Conservation (phyloP, 2,888 invertebrate species). For the Drosophila ustulata region DNA sequence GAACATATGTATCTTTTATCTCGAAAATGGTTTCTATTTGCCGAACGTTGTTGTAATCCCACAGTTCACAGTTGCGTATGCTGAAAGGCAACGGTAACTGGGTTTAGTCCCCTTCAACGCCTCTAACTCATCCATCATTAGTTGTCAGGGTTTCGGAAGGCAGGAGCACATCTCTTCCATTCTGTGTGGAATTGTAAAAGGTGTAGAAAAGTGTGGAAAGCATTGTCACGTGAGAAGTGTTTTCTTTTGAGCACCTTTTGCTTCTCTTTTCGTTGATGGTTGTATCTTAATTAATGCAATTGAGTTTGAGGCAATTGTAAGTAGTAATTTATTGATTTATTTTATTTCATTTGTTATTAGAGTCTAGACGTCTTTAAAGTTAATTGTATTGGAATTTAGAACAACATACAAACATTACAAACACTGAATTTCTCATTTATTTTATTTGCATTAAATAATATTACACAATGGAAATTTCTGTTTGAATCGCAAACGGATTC, state of each 20-base stretch:
- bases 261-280: not conserved
- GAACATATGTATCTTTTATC: constrained; percentile 18
- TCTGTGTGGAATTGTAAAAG: constrained; percentile 5
- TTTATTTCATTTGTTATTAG: constrained; percentile 52
- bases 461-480: constrained; percentile 60
- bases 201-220: constrained; percentile 17
- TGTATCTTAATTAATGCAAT: constrained; percentile 48
- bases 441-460: constrained; percentile 51
- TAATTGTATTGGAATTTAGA: constrained; percentile 53
- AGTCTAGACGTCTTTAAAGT: constrained; percentile 45
- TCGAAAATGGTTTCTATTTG: constrained; percentile 18
- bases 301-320: constrained; percentile 38
- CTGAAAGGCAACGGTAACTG: constrained; percentile 41
- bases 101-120: constrained; percentile 55
- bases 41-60: constrained; percentile 25
- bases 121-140: constrained; percentile 75
- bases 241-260: constrained; percentile 16
- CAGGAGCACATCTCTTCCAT: constrained; percentile 19
- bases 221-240: constrained; percentile 16
- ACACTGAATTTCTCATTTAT: constrained; percentile 63
- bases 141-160: constrained; percentile 65
- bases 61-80: constrained; percentile 19
- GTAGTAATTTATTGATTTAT: constrained; percentile 62
- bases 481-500: constrained; percentile 68
- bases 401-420: constrained; percentile 79